Evolutionary conservation across 2,113 vertebrate species (phyloP).

Genomic region (Galeopterus variegatus): DNA sequence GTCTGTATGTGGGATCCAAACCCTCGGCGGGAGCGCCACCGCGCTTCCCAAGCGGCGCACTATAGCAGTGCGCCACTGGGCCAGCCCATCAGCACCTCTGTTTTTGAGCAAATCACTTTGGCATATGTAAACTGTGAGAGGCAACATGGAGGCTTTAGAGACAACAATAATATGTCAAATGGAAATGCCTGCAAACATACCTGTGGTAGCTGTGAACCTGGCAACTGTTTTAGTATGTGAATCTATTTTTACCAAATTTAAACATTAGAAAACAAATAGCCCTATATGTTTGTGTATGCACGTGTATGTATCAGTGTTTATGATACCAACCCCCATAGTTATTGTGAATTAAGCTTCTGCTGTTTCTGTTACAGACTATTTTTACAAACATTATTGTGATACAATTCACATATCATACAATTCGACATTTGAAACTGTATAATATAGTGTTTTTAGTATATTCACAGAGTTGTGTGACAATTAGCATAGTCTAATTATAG

Average conservation of each 20-base stretch:
- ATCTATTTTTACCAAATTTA: neutral
- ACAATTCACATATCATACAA: neutral
- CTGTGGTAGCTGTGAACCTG: neutral
- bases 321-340: neutral
- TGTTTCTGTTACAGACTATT: neutral
- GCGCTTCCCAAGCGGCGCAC: too few relatives aligned
- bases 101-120: constrained; percentile 39
- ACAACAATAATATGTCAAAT: neutral
- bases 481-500: neutral
- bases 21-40: too few relatives aligned
- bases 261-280: neutral
- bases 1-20: too few relatives aligned
- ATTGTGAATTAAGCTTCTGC: neutral
- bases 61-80: too few relatives aligned
- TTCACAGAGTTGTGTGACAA: neutral
- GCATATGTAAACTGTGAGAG: neutral
- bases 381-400: neutral
- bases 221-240: neutral
- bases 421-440: neutral
- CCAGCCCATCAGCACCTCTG: too few relatives aligned
- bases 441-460: neutral
- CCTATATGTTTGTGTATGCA: neutral
- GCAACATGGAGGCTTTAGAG: neutral
- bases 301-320: neutral
- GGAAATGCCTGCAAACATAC: neutral